Conservation (phyloP, 2,113 vertebrate species). For the Ammodytes marinus region DNA sequence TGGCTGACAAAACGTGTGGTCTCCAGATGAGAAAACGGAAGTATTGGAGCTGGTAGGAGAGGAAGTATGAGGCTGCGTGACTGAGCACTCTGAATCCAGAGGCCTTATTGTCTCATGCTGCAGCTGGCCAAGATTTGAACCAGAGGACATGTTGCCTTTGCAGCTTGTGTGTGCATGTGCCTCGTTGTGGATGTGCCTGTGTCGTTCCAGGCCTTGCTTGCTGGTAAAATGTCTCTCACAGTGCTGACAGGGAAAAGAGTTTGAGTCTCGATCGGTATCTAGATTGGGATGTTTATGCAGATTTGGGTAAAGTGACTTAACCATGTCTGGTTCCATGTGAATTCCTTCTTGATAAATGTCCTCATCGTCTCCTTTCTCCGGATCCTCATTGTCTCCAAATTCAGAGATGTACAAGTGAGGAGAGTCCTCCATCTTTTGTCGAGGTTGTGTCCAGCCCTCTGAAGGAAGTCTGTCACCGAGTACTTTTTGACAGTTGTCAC, state of each 20-base stretch:
- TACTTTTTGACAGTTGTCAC: slow-evolving; percentile 79
- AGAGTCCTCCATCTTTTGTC: slow-evolving; percentile 68
- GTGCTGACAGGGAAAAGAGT: slow-evolving; percentile 89
- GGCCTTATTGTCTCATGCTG: slow-evolving; percentile 85
- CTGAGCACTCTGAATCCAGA: slow-evolving; percentile 28
- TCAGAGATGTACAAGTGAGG: slow-evolving; percentile 75
- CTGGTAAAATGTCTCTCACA: slow-evolving; percentile 91
- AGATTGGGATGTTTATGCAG: slow-evolving; percentile 61
- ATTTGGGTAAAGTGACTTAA: slow-evolving; percentile 22
- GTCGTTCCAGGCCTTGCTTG: slow-evolving; percentile 90
- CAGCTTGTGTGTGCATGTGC: slow-evolving; percentile 86
- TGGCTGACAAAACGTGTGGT: slow-evolving; percentile 4
- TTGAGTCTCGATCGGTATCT: slow-evolving; percentile 81
- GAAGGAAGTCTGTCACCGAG: slow-evolving; percentile 77
- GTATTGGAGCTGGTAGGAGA: slow-evolving; percentile 13
- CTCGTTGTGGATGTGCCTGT: slow-evolving; percentile 90
- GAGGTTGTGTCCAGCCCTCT: slow-evolving; percentile 76
- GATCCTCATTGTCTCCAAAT: slow-evolving; percentile 70
- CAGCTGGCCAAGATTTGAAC: slow-evolving; percentile 86
- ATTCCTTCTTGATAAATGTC: slow-evolving; percentile 33
- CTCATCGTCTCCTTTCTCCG: slow-evolving; percentile 73
- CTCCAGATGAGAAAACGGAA: slow-evolving; percentile 24
- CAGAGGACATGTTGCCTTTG: slow-evolving; percentile 87
- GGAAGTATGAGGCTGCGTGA: slow-evolving; percentile 18
- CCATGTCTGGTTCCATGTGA: slow-evolving; percentile 28